phyloP scores from a whole-genome alignment of 1,140 invertebrate genomes.

The Cylas formicarius region DNA sequence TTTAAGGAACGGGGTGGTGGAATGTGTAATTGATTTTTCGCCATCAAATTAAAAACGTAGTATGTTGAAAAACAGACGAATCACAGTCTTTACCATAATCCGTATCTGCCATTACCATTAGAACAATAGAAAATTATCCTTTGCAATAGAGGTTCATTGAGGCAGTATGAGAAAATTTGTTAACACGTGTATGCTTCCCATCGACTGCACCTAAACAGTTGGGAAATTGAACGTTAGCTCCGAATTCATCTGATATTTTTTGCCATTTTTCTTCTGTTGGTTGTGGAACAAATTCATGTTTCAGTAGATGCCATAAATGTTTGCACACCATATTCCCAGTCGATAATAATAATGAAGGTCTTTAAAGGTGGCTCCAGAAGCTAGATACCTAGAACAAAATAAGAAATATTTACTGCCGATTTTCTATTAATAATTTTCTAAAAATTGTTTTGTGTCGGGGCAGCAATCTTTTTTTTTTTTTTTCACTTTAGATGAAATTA shows the following conservation, averaged over 20 bases:
- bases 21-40: slow-evolving; percentile 18
- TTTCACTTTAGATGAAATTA: too few species aligned
- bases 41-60: slow-evolving; percentile 24
- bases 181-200: slow-evolving; percentile 38
- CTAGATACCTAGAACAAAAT: too few species aligned
- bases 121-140: slow-evolving; percentile 34
- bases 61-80: slow-evolving; percentile 34
- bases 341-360: too few species aligned
- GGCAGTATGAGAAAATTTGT: slow-evolving; percentile 23
- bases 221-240: slow-evolving; percentile 39
- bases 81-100: slow-evolving; percentile 41
- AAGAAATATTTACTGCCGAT: too few species aligned
- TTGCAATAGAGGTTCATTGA: slow-evolving; percentile 35
- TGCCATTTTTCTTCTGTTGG: slow-evolving; percentile 17
- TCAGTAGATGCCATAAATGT: too few species aligned
- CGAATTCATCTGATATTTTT: slow-evolving; percentile 29
- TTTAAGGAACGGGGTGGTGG: slow-evolving; percentile 24
- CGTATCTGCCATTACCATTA: slow-evolving; percentile 39
- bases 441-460: too few species aligned
- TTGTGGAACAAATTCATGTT: too few species aligned
- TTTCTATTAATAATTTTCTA: too few species aligned
- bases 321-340: too few species aligned
- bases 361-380: too few species aligned
- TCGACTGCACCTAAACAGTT: slow-evolving; percentile 38
- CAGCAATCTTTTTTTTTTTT: too few species aligned